Percentiles rank a stretch among this genome's conserved stretches.
Evolutionary conservation across 2,113 vertebrate genomes (phyloP).

Genomic region (Herpetotheres cachinnans): DNA sequence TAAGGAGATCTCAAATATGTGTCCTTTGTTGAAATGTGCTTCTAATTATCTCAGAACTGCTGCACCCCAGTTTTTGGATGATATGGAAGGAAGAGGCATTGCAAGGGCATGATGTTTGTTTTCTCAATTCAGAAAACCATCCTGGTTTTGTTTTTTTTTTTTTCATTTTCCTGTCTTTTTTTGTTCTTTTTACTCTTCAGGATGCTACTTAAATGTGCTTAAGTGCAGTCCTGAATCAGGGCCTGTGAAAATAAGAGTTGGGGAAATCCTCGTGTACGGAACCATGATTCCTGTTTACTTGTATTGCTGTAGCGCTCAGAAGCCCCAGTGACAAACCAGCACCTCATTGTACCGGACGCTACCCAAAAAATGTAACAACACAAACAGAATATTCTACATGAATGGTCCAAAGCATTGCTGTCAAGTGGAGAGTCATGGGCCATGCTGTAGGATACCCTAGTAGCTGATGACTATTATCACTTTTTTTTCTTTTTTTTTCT

Average conservation of each 20-base stretch:
- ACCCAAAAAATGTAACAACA: background rate
- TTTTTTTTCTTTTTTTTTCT: too few species aligned
- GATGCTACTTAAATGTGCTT: background rate
- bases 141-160: background rate
- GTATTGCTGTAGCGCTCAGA: background rate
- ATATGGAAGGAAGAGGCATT: slow-evolving; percentile 48
- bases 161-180: background rate
- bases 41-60: slow-evolving; percentile 72
- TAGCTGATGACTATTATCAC: background rate
- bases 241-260: background rate
- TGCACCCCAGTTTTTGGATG: slow-evolving; percentile 48
- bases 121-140: background rate
- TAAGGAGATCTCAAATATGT: slow-evolving; percentile 62
- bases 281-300: background rate
- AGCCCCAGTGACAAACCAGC: background rate
- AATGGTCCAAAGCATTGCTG: background rate
- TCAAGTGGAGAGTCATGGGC: background rate
- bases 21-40: slow-evolving; percentile 76
- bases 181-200: background rate
- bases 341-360: background rate
- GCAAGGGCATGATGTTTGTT: background rate
- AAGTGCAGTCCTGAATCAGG: background rate
- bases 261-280: background rate
- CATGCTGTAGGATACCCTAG: background rate
- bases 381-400: background rate